Base-by-base conservation (phyloP, 2,888 invertebrate species). In the Pammene aurita region DNA sequence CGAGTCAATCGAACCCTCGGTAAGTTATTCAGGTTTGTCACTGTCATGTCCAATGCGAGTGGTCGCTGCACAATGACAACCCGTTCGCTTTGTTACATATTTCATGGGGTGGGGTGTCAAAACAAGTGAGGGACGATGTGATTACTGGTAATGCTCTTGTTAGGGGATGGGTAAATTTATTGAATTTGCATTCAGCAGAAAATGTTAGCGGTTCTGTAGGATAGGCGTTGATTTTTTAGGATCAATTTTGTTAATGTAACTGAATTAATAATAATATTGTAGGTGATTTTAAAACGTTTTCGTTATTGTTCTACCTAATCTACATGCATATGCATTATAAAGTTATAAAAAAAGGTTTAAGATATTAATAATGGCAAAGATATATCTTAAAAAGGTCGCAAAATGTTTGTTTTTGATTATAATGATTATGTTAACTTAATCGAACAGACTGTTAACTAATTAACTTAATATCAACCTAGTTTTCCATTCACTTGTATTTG, bases 51-150 rank as follows among this genome's bases (percentile, higher is more conserved):
- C 84, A 87, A 88, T 88, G 84, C 83, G 83, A 82, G 78, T 78
- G 73, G 76, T 78, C 77, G 78, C 80, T 78, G 78, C 78, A 80
- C 85, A 84, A 82, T 84, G 77, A 80, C 66, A 85, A 86, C 87
- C 82, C 82, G 87, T 85, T 77, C 75, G 78, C 80, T 89, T 89
- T 90, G 89, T 88, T 87, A 82, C 82, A 88, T 88, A 87, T 89
- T 88, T 85, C 86, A 89, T 87, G 76, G 77, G 77, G 79, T 82
- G 82, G 84, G 84, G 81, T 83, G 84, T 80, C 82, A 80, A 79
- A 82, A 83, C 79, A 78, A 74, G 76, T 75, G 81, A 82, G 78
- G 89, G 88, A 86, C 60, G 55, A 69, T 55, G 60, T 50, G 57
- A 69, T 69, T 69, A 65, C 64, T 44, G 52, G 16, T 65, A 55